A percentile compares a stretch with the other conserved stretches of the same genome.
phyloP scores from a whole-genome alignment of 2,113 vertebrate species.

The Suncus etruscus region DNA sequence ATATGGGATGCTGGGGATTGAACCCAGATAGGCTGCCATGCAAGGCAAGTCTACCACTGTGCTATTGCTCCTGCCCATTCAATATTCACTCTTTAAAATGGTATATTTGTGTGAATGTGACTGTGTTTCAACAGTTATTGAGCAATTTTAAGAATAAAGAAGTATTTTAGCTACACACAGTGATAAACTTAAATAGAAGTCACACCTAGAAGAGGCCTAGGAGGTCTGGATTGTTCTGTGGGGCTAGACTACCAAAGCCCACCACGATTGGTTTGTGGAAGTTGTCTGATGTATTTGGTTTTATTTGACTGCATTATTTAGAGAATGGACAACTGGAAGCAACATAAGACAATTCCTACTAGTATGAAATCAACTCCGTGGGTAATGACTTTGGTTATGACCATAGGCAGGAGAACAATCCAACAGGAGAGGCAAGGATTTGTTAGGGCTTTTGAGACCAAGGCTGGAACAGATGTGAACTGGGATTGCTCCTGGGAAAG shows the following conservation, averaged over 20 bases:
- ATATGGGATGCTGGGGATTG: too few species aligned
- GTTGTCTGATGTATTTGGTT: background rate
- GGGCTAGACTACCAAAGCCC: background rate
- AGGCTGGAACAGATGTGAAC: background rate
- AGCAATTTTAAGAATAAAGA: slow-evolving; percentile 10
- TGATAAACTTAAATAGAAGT: background rate
- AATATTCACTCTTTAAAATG: slow-evolving; percentile 24
- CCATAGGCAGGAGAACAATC: background rate
- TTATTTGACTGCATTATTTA: slow-evolving; percentile 17
- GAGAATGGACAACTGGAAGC: background rate
- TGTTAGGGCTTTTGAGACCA: background rate
- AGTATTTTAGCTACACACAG: background rate
- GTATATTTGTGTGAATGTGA: background rate
- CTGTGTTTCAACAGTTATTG: background rate
- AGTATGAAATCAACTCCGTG: background rate
- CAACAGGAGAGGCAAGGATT: background rate
- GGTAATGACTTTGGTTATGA: background rate
- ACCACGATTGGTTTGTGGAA: background rate
- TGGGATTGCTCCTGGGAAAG: background rate
- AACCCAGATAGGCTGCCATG: too few species aligned
- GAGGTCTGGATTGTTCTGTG: background rate
- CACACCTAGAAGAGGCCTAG: background rate
- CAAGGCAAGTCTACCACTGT: too few species aligned
- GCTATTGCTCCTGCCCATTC: background rate
- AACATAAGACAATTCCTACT: background rate